These are phyloP conservation scores for Samia ricini DNA, from an alignment of 1,140 invertebrate species.

Conservation along the genomic window DNA sequence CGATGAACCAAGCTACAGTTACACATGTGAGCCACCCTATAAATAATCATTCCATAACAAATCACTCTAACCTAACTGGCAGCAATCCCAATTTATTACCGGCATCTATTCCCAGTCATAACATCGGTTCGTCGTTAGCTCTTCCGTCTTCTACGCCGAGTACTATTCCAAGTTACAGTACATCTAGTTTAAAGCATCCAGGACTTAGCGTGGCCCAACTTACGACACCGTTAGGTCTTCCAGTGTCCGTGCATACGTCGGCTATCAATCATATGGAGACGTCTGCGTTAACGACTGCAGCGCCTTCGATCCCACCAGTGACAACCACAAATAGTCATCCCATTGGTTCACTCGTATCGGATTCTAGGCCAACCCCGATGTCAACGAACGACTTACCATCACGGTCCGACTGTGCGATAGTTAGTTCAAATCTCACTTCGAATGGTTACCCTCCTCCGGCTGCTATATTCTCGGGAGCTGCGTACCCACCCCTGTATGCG, in stretches of 20 bases:
- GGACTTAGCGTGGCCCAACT: conserved; percentile 47
- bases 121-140: conserved; percentile 39
- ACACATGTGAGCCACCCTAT: conserved; percentile 50
- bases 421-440: conserved; percentile 42
- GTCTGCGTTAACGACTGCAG: conserved; percentile 37
- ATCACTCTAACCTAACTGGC: conserved; percentile 48
- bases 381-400: conserved; percentile 38
- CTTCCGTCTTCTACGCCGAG: conserved; percentile 48
- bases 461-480: conserved; percentile 79
- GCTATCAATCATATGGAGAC: conserved; percentile 44
- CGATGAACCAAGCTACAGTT: conserved; percentile 37
- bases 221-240: conserved; percentile 32
- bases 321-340: conserved; percentile 37
- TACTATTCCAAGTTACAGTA: conserved; percentile 32
- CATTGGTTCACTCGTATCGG: conserved; percentile 42
- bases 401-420: conserved; percentile 39
- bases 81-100: conserved; percentile 43
- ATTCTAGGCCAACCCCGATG: conserved; percentile 45
- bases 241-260: conserved; percentile 44
- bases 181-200: conserved; percentile 53
- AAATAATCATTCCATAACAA: conserved; percentile 59
- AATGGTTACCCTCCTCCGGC: conserved; percentile 65
- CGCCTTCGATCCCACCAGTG: conserved; percentile 39
- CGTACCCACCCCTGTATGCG: conserved; percentile 85
- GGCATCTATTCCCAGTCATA: conserved; percentile 51